Evolutionary conservation across 37 sponge, comb jelly and placozoan species (phyloP).

Genomic region (Beroe ovata): DNA sequence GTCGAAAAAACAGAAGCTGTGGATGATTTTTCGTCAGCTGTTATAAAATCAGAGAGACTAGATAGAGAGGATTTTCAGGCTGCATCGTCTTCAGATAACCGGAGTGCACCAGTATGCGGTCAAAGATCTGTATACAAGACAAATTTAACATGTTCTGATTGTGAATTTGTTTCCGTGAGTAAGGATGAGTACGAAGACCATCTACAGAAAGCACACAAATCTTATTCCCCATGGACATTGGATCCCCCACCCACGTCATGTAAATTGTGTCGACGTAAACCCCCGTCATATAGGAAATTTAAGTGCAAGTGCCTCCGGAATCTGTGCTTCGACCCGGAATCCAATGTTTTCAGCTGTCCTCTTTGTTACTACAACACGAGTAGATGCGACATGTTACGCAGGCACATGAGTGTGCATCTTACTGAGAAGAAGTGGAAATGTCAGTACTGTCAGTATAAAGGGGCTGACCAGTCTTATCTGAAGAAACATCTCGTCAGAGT

Average conservation of each 20-base stretch:
- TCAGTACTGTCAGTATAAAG: background rate
- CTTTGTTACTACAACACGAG: background rate
- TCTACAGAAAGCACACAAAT: background rate
- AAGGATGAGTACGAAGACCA: background rate
- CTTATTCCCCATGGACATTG: too few species aligned
- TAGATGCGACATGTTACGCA: background rate
- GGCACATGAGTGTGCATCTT: slow-evolving; percentile 2
- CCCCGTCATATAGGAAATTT: too few species aligned
- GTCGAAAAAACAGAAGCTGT: too few species aligned
- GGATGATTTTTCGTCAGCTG: too few species aligned
- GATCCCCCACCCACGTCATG: too few species aligned
- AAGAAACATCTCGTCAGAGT: slow-evolving; percentile 49
- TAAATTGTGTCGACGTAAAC: too few species aligned
- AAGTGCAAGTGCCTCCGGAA: background rate
- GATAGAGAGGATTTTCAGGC: too few species aligned
- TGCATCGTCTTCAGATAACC: too few species aligned
- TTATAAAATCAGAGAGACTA: too few species aligned
- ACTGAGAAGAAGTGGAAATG: slow-evolving; percentile 15
- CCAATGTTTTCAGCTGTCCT: background rate
- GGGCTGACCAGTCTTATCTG: slow-evolving; percentile 9
- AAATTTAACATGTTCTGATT: too few species aligned
- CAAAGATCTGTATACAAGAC: too few species aligned
- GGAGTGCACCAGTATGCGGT: too few species aligned
- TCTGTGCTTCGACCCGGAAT: background rate
- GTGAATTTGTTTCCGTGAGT: background rate